These are phyloP conservation scores for Trisateles emortualis DNA, from an alignment of 2,888 invertebrate genomes.

Conservation along the genomic window DNA sequence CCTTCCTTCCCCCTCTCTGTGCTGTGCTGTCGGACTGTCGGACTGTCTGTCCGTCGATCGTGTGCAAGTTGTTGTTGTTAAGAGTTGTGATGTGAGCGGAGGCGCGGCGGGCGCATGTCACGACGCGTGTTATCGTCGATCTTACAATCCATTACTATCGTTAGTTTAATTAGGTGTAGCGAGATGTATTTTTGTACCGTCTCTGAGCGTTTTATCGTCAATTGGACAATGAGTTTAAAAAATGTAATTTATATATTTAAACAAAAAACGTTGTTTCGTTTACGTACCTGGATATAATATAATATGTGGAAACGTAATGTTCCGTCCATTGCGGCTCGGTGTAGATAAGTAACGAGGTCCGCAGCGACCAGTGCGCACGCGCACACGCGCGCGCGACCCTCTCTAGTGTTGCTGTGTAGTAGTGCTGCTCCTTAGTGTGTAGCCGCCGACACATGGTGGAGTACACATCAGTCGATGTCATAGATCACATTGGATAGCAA, in stretches of 20 bases:
- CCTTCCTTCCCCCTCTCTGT: constrained; percentile 37
- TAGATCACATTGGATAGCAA: not conserved
- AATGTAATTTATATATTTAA: constrained; percentile 36
- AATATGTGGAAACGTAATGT: constrained; percentile 57
- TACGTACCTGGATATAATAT: constrained; percentile 75
- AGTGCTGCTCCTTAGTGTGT: constrained; percentile 3
- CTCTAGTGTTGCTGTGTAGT: constrained; percentile 14
- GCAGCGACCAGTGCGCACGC: constrained; percentile 51
- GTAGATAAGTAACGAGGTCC: constrained; percentile 74
- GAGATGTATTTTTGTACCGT: constrained; percentile 83
- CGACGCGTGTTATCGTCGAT: constrained; percentile 38
- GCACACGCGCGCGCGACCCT: not conserved
- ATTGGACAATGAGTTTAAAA: constrained; percentile 61
- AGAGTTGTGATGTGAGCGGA: constrained; percentile 70
- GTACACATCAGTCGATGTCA: not conserved
- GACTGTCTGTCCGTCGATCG: constrained; percentile 21
- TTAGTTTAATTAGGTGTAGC: constrained; percentile 78
- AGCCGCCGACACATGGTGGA: not conserved
- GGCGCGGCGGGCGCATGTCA: constrained; percentile 63
- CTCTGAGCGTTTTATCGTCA: constrained; percentile 68
- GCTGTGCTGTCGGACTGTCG: constrained; percentile 24
- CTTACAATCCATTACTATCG: constrained; percentile 39
- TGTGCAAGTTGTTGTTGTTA: constrained; percentile 66
- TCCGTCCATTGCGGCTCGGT: constrained; percentile 81
- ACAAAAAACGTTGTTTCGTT: constrained; percentile 60